Percentiles rank a stretch among this genome's conserved stretches.
phyloP scores from a whole-genome alignment of 2,888 invertebrate species.

The Xylota sylvarum region DNA sequence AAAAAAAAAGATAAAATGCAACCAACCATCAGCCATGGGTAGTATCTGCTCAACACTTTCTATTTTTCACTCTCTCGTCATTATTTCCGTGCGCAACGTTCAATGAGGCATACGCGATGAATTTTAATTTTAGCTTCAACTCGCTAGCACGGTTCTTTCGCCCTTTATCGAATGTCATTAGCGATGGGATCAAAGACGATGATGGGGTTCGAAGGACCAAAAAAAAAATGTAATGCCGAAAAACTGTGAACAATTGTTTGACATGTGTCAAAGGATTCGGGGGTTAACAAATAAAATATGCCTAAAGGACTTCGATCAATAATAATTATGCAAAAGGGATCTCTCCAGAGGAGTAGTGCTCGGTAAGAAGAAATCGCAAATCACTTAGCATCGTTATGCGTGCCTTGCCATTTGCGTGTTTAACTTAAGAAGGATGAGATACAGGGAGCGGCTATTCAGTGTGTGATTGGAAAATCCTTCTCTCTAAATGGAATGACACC shows the following conservation, averaged over 20 bases:
- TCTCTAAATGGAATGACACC: slow-evolving; percentile 73
- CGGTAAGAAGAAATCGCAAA: slow-evolving; percentile 18
- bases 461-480: slow-evolving; percentile 66
- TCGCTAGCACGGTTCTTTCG: not conserved
- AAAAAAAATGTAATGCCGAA: slow-evolving; percentile 17
- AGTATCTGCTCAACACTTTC: slow-evolving; percentile 22
- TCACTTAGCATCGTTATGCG: slow-evolving; percentile 50
- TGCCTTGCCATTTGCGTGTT: slow-evolving; percentile 31
- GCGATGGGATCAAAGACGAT: slow-evolving; percentile 47
- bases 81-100: slow-evolving; percentile 43
- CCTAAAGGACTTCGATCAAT: slow-evolving; percentile 12
- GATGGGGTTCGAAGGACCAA: slow-evolving; percentile 57
- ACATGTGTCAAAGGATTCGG: slow-evolving; percentile 42
- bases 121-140: slow-evolving; percentile 51
- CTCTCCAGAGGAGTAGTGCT: not conserved
- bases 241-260: slow-evolving; percentile 20
- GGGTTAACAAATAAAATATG: slow-evolving; percentile 29
- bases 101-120: slow-evolving; percentile 60
- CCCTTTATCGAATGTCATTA: slow-evolving; percentile 54
- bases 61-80: slow-evolving; percentile 33
- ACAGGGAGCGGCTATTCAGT: slow-evolving; percentile 1
- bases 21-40: not conserved
- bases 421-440: not conserved
- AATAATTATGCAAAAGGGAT: slow-evolving; percentile 24
- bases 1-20: not conserved